Conservation (phyloP, 2,888 invertebrate species). For the Augochlorella aurata region DNA sequence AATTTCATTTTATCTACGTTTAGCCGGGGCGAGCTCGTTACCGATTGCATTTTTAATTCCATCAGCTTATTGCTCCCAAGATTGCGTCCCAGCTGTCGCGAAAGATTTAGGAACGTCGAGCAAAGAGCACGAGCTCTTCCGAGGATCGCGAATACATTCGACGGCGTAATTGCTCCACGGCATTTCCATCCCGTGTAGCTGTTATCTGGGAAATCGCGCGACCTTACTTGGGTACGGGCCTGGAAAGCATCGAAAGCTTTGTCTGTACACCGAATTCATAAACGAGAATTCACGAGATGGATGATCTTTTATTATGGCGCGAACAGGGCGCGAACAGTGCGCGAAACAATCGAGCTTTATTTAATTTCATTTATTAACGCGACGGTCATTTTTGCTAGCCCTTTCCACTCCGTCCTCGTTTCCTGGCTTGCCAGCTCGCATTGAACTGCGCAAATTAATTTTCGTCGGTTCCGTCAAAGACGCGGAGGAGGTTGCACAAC, state of each 20-base stretch:
- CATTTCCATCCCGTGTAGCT: neutral
- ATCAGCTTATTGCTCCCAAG: slow-evolving; percentile 23
- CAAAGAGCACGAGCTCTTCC: neutral
- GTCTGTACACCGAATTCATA: neutral
- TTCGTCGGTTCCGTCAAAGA: slow-evolving; percentile 23
- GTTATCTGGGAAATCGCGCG: too few species aligned
- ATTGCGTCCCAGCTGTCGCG: slow-evolving; percentile 12
- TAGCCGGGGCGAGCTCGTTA: slow-evolving; percentile 51
- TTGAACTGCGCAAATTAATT: slow-evolving; percentile 34
- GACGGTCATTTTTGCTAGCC: neutral
- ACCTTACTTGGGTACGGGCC: too few species aligned
- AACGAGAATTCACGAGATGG: slow-evolving; percentile 43
- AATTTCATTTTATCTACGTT: slow-evolving; percentile 70
- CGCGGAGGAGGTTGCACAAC: slow-evolving; percentile 8
- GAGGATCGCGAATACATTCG: neutral
- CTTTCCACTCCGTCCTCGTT: neutral
- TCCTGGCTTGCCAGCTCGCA: neutral
- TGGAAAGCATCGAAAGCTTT: too few species aligned
- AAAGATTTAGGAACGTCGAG: slow-evolving; percentile 24
- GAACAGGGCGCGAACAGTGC: slow-evolving; percentile 28
- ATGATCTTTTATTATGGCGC: slow-evolving; percentile 36
- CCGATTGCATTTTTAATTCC: slow-evolving; percentile 71
- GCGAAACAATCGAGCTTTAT: slow-evolving; percentile 37
- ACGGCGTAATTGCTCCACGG: neutral
- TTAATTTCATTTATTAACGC: slow-evolving; percentile 44